Conservation (phyloP, 2,797 vertebrate species). For the Platyrinchus mystaceus region DNA sequence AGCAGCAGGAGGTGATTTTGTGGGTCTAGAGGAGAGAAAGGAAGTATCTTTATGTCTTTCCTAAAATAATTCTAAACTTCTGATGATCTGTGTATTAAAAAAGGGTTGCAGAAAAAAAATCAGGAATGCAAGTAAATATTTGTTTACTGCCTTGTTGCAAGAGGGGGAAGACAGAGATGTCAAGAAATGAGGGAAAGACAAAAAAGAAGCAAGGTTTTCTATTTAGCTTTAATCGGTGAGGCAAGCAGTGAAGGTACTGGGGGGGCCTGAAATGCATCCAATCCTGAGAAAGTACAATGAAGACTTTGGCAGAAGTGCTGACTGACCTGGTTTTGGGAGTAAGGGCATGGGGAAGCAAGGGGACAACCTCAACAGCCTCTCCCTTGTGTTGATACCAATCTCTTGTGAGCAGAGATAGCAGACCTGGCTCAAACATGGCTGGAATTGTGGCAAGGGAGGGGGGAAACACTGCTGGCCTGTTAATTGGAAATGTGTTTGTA, state of each 20-base stretch:
- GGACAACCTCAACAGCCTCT: background rate
- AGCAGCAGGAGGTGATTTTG: background rate
- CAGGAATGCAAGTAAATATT: background rate
- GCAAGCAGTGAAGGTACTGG: background rate
- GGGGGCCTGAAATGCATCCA: background rate
- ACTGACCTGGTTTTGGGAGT: constrained; percentile 7
- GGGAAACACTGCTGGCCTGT: constrained; percentile 30
- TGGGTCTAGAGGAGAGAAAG: background rate
- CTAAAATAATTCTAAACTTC: background rate
- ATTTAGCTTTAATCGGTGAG: background rate
- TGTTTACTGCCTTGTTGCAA: background rate
- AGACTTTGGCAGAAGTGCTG: constrained; percentile 18
- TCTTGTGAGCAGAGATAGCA: constrained; percentile 1
- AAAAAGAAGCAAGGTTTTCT: background rate
- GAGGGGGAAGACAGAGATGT: background rate
- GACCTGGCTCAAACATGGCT: background rate
- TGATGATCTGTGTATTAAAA: background rate
- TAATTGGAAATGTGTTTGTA: constrained; percentile 23
- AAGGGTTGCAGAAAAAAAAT: background rate
- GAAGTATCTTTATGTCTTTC: background rate
- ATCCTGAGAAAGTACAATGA: background rate
- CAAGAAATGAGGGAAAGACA: background rate
- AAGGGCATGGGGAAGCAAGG: background rate
- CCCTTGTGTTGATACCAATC: background rate
- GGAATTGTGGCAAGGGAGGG: constrained; percentile 32